Conservation (phyloP, 1,140 invertebrate genomes). For the Manduca sexta region DNA sequence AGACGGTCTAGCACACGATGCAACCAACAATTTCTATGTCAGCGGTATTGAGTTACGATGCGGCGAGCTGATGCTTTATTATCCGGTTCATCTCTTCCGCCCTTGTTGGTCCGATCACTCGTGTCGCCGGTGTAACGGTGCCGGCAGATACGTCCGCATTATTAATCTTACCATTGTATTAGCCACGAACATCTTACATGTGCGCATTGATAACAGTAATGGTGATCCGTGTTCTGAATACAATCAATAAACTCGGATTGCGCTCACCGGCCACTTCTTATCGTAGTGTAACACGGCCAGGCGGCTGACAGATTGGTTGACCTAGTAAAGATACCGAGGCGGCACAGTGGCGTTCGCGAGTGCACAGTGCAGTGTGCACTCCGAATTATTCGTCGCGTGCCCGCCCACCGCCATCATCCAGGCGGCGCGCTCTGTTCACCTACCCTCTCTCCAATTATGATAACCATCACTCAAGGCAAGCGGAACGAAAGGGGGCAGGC, state of each 20-base stretch:
- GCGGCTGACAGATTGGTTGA: conserved; percentile 6
- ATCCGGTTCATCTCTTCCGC: conserved; percentile 66
- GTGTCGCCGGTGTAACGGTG: conserved; percentile 54
- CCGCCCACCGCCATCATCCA: conserved; percentile 38
- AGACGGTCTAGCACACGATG: conserved; percentile 36
- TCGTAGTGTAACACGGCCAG: conserved; percentile 10
- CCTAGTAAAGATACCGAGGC: neutral
- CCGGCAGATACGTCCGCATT: conserved; percentile 48
- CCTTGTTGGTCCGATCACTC: conserved; percentile 59
- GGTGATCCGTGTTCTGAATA: conserved; percentile 42
- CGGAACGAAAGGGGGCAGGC: conserved; percentile 70
- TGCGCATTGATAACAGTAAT: conserved; percentile 61
- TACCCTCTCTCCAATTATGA: conserved; percentile 67
- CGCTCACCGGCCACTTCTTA: conserved; percentile 48
- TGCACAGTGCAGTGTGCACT: conserved; percentile 12
- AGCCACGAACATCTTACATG: conserved; percentile 47
- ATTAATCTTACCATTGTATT: conserved; percentile 70
- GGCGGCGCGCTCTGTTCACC: conserved; percentile 44
- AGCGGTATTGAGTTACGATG: conserved; percentile 56
- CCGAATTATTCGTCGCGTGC: conserved; percentile 32
- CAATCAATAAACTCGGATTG: conserved; percentile 60
- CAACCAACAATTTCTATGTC: conserved; percentile 61
- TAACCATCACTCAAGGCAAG: conserved; percentile 70
- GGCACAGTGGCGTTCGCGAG: neutral
- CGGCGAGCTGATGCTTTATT: conserved; percentile 58